Conservation (phyloP, 2,113 vertebrate species). For the Zosterops japonicus region DNA sequence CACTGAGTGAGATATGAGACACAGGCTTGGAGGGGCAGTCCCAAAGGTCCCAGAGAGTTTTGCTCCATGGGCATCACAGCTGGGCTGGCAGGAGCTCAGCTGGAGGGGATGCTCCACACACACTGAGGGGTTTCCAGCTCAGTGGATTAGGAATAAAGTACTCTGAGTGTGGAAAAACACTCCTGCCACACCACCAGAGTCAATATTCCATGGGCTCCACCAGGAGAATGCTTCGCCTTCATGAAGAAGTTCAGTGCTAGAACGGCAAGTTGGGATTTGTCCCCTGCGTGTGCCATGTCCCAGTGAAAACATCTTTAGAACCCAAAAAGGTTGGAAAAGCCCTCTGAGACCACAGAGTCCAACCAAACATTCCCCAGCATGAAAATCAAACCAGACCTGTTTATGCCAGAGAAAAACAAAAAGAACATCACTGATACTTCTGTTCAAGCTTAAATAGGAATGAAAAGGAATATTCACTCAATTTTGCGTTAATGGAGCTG, state of each 20-base stretch:
- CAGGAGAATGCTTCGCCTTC: background rate
- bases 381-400: background rate
- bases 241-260: rapidly evolving
- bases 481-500: rapidly evolving
- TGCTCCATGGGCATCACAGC: rapidly evolving
- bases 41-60: rapidly evolving
- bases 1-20: rapidly evolving
- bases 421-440: background rate
- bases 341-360: background rate
- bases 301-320: background rate
- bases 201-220: background rate
- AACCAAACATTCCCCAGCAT: background rate
- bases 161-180: rapidly evolving
- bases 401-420: background rate
- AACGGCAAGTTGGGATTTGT: rapidly evolving
- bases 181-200: background rate
- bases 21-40: rapidly evolving
- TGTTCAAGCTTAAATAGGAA: too few species aligned
- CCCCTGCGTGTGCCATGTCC: rapidly evolving
- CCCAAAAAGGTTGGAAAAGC: background rate
- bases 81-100: background rate
- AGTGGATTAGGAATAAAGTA: rapidly evolving
- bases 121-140: background rate
- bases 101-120: rapidly evolving
- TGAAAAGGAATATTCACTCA: background rate